Conservation (phyloP, 2,888 invertebrate species). For the Phengaris arion region DNA sequence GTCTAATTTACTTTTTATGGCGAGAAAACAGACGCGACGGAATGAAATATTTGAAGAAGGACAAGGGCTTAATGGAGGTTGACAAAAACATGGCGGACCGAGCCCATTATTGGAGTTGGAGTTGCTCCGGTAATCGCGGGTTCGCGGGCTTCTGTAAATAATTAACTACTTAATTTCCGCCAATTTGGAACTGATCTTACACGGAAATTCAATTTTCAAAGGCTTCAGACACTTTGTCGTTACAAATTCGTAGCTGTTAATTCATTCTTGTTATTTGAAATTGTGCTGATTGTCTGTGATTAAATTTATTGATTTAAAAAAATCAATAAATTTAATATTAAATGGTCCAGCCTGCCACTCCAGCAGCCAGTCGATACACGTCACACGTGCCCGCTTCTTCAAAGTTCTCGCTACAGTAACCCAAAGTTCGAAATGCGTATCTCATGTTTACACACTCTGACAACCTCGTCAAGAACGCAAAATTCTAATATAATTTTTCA, state of each 20-base stretch:
- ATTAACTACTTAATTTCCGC: constrained; percentile 6
- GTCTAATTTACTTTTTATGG: background rate
- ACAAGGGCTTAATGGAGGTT: constrained; percentile 11
- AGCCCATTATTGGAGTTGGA: background rate
- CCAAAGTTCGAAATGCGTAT: too few species aligned
- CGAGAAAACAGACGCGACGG: background rate
- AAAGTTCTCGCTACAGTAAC: too few species aligned
- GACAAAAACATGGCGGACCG: constrained; percentile 9
- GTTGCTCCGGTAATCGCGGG: background rate
- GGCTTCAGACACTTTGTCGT: background rate
- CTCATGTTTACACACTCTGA: too few species aligned
- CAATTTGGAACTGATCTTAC: constrained; percentile 13
- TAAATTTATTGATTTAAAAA: too few species aligned
- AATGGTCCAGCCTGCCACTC: too few species aligned
- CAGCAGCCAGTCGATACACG: too few species aligned
- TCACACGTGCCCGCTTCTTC: too few species aligned
- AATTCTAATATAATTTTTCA: background rate
- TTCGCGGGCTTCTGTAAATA: background rate
- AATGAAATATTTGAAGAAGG: constrained; percentile 13
- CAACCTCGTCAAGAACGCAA: too few species aligned
- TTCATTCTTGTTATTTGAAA: background rate
- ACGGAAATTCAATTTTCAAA: constrained; percentile 8
- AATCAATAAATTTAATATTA: too few species aligned
- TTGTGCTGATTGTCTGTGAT: background rate
- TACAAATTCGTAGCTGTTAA: background rate